A percentile compares a stretch with the other conserved stretches of the same genome.
These are phyloP conservation scores for Criorhina ranunculi DNA, from an alignment of 2,888 invertebrate genomes.

Conservation along the genomic window DNA sequence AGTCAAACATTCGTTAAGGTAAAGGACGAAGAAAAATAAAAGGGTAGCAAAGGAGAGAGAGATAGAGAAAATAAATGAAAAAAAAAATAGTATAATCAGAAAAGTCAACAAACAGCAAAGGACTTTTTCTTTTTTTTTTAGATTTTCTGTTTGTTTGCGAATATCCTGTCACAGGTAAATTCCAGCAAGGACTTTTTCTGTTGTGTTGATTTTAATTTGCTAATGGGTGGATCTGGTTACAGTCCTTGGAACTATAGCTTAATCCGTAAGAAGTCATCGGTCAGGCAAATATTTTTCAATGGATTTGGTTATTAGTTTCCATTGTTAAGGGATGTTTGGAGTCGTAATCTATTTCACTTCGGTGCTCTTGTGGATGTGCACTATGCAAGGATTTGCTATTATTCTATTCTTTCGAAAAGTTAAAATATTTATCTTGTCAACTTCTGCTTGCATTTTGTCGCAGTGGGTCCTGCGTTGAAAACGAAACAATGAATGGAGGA, in stretches of 20 bases:
- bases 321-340: background rate
- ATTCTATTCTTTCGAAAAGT: no score
- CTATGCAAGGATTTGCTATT: no score
- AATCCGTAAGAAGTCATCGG: background rate
- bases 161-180: constrained; percentile 23
- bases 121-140: constrained; percentile 8
- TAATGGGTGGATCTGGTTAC: constrained; percentile 24
- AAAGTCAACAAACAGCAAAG: constrained; percentile 58
- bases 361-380: no score
- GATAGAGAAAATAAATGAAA: constrained; percentile 26
- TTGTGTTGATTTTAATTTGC: constrained; percentile 35
- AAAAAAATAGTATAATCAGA: constrained; percentile 47
- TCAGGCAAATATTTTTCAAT: background rate
- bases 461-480: no score
- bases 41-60: background rate
- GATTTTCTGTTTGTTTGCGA: background rate
- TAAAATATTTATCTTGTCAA: no score
- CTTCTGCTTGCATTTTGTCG: no score
- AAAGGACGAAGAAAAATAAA: constrained; percentile 5
- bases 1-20: constrained; percentile 67
- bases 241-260: background rate
- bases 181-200: constrained; percentile 3
- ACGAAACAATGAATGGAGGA: no score
- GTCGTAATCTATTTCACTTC: no score
- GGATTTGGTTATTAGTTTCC: background rate